phyloP scores from a whole-genome alignment of 1,140 invertebrate genomes.

The Drosophila mauritiana region DNA sequence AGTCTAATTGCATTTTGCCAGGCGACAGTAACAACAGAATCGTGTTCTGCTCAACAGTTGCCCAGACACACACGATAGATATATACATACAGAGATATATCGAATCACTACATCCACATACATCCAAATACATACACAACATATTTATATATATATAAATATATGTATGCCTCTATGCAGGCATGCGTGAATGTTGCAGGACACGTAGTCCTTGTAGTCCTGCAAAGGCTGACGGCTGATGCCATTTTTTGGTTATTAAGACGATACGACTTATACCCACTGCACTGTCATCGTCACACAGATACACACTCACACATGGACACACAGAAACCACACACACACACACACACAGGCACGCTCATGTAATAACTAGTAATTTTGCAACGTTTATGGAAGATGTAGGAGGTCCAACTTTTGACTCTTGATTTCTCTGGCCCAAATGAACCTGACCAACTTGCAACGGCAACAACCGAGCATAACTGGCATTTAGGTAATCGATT shows the following conservation, averaged over 20 bases:
- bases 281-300: slow-evolving; percentile 52
- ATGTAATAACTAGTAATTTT: slow-evolving; percentile 69
- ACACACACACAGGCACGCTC: slow-evolving; percentile 14
- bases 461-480: slow-evolving; percentile 17
- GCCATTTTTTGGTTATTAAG: slow-evolving; percentile 81
- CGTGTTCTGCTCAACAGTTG: slow-evolving; percentile 41
- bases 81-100: background rate
- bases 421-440: slow-evolving; percentile 77
- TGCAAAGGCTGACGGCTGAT: slow-evolving; percentile 55
- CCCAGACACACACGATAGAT: slow-evolving; percentile 1
- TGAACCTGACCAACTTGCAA: slow-evolving; percentile 52
- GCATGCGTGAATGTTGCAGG: slow-evolving; percentile 65
- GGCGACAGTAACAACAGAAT: slow-evolving; percentile 56
- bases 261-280: slow-evolving; percentile 55
- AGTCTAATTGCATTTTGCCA: slow-evolving; percentile 79
- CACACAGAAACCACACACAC: background rate
- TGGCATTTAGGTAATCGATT: slow-evolving; percentile 28
- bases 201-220: slow-evolving; percentile 26
- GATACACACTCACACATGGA: slow-evolving; percentile 3
- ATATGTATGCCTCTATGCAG: slow-evolving; percentile 28
- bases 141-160: background rate
- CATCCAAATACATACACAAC: background rate
- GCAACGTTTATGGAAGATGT: slow-evolving; percentile 55
- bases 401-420: slow-evolving; percentile 67
- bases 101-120: background rate